Percentiles rank a stretch among this genome's conserved stretches.
Conservation (phyloP, 2,113 vertebrate genomes). For the Pomatostomus ruficeps region DNA sequence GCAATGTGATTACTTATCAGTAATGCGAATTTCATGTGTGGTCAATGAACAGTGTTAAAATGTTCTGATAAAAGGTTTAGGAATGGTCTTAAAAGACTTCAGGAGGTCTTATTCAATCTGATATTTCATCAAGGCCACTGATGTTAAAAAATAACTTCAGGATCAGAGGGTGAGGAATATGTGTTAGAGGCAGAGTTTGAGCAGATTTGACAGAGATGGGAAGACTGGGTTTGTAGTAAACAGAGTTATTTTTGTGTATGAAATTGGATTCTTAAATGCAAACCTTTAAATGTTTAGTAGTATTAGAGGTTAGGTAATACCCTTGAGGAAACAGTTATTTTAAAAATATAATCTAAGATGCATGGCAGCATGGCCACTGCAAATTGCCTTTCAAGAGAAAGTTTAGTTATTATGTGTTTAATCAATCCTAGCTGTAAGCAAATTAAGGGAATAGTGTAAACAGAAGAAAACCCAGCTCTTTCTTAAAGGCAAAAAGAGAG, state of each 20-base stretch:
- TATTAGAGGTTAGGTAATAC: slow-evolving; percentile 24
- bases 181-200: not conserved
- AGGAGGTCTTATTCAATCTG: not conserved
- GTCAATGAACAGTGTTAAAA: not conserved
- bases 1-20: not conserved
- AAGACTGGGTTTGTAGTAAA: not conserved
- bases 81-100: not conserved
- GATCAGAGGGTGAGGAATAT: not conserved
- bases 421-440: slow-evolving; percentile 50
- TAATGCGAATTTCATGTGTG: not conserved
- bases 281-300: not conserved
- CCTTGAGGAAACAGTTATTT: slow-evolving; percentile 46
- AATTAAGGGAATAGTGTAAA: slow-evolving; percentile 22
- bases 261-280: slow-evolving; percentile 26
- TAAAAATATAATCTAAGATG: slow-evolving; percentile 54
- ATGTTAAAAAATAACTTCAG: not conserved
- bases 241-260: not conserved
- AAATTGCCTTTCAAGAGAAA: slow-evolving; percentile 51
- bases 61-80: not conserved
- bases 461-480: not conserved
- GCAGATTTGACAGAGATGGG: not conserved
- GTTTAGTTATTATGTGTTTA: slow-evolving; percentile 63
- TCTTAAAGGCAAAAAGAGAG: slow-evolving; percentile 25
- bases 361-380: slow-evolving; percentile 5
- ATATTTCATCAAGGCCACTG: not conserved